Base-by-base conservation (phyloP, 2,113 vertebrate species). In the Naja naja region DNA sequence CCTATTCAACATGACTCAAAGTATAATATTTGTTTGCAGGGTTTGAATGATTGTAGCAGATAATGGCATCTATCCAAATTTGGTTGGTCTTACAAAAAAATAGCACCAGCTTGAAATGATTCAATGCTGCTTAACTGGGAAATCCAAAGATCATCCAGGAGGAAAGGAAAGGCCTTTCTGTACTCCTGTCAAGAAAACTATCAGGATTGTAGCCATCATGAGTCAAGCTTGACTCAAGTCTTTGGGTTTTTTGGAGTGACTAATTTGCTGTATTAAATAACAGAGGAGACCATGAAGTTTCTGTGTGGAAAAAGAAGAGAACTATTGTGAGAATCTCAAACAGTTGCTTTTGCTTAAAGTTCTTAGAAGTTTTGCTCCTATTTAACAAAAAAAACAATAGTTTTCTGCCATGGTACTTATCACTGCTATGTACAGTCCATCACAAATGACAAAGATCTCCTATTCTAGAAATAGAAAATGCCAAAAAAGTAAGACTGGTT, bases 401-500 rank as follows among this genome's bases (percentile, higher is more conserved):
- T 5, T 47, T 90, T 85, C 18, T 60, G 60, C 58, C 16, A 30
- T 39, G 34, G 27, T 85, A 27, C 25, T 30, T 89, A 34, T 18
- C n/a, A 47, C 23, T 39, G 88, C 69, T 93, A 85, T 86, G 88
- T 58, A 27, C 52, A 90, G 86, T 90, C n/a, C 22, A 93, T 90
- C 88, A 86, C 45, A 60, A 86, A 30, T 55, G 39, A 52, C 74
- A 93, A 90, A 90, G 54, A 47, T 16, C n/a, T 88, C 85, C 43
- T 47, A 16, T 90, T 90, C 30, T 39, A 60, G 69, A 25, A n/a
- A 39, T 60, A 90, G 52, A 52, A 90, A 93, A 52, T 90, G 45
- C 56, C 69, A 1, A 16, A 23, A 90, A 64, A 90, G 11, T 52
- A 30, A 85, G 20, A 89, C 52, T 49, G 18, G 43, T 56, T 58